phyloP scores from a whole-genome alignment of 2,797 vertebrate genomes.

The Australoheros facetus region DNA sequence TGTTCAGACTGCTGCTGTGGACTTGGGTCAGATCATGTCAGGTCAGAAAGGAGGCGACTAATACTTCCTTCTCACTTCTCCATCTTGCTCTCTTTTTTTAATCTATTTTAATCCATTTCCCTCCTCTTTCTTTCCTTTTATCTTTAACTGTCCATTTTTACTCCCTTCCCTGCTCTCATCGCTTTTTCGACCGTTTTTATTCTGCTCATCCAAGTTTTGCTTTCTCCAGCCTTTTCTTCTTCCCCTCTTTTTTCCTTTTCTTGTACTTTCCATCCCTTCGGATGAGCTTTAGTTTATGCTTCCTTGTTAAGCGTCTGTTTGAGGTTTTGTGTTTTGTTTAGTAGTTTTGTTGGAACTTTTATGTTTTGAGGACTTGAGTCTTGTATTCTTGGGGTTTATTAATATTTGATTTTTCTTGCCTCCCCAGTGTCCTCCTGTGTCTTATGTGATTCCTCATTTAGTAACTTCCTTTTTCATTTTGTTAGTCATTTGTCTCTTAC shows the following conservation, averaged over 20 bases:
- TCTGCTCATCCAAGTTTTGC: too few relatives aligned
- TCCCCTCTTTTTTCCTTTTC: too few relatives aligned
- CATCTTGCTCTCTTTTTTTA: not conserved
- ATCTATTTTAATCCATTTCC: too few relatives aligned
- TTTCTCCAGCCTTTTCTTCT: too few relatives aligned
- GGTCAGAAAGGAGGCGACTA: not conserved
- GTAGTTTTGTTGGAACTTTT: not conserved
- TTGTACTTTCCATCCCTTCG: too few relatives aligned
- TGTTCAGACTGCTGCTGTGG: constrained; percentile 10
- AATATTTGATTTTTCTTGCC: not conserved
- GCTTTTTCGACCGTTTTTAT: too few relatives aligned
- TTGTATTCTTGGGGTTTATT: not conserved
- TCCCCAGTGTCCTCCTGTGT: not conserved
- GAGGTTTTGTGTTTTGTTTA: not conserved
- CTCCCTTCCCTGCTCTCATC: too few relatives aligned
- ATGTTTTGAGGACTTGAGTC: not conserved
- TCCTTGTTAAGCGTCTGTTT: not conserved
- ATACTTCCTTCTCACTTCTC: not conserved
- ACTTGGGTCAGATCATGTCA: not conserved
- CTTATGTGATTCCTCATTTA: not conserved
- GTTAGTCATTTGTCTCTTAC: not conserved
- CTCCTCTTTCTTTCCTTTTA: too few relatives aligned
- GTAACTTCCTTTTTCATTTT: not conserved
- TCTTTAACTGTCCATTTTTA: too few relatives aligned
- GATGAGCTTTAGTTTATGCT: not conserved